Evolutionary conservation across 2,888 invertebrate genomes (phyloP).

Genomic region (Melanostoma scalare): DNA sequence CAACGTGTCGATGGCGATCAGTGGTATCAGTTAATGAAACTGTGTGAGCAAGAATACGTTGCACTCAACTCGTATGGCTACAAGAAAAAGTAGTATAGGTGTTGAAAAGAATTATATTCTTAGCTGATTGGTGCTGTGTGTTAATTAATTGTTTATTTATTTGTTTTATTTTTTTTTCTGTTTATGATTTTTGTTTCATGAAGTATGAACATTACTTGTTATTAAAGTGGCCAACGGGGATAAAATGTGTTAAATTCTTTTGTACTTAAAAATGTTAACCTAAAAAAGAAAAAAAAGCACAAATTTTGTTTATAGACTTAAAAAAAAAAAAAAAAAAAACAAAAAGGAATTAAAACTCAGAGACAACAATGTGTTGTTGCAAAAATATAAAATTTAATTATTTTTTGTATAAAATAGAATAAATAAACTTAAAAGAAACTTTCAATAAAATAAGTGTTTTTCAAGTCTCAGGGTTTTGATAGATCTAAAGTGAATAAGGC

Average conservation of each 20-base stretch:
- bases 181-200: constrained; percentile 24
- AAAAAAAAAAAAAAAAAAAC: too few species aligned
- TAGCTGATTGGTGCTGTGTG: constrained; percentile 48
- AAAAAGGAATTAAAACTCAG: too few species aligned
- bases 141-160: constrained; percentile 52
- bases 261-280: constrained; percentile 11
- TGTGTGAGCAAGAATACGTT: constrained; percentile 89
- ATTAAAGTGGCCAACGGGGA: constrained; percentile 37
- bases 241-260: not conserved
- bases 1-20: constrained; percentile 87
- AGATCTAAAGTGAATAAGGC: too few species aligned
- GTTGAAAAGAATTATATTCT: not conserved
- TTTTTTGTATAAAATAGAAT: too few species aligned
- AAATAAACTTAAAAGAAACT: too few species aligned
- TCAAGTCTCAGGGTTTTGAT: too few species aligned
- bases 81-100: constrained; percentile 83
- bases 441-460: too few species aligned
- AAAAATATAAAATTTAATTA: too few species aligned
- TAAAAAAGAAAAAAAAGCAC: constrained; percentile 1
- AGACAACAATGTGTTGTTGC: too few species aligned
- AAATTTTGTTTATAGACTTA: constrained; percentile 10
- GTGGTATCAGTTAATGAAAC: constrained; percentile 88
- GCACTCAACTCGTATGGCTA: constrained; percentile 90
- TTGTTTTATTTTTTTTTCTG: constrained; percentile 27
- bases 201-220: constrained; percentile 11